Evolutionary conservation across 2,888 invertebrate genomes (phyloP), one percentile per base, ranked within the genome.

Genomic region (Adelognathus sp.): DNA sequence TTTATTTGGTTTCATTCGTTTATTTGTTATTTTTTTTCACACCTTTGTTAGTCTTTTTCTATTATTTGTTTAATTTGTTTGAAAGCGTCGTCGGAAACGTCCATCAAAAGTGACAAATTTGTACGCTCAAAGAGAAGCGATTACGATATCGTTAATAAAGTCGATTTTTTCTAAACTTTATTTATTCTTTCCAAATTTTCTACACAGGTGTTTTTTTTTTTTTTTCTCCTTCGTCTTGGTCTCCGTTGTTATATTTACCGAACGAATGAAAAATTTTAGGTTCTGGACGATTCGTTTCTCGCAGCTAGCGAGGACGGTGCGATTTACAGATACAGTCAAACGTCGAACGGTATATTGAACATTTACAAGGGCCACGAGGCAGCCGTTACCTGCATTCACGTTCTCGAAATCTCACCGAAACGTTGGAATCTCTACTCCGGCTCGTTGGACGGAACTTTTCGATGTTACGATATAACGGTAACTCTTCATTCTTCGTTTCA

Each of bases 281-380:
- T 93, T 79, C 91, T 94, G 80, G 93, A 93, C 50, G 92, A 93
- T 82, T 92, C 93, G 67, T 93, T 95, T 88, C 87, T 95, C 82
- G 94, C 94, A 0, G 95, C 94, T 0, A 94, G 94, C 72, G 93
- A 95, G 75, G 94, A 94, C 82, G 95, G 95, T 67, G 93, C 93
- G 81, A 92, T 95, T 56, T 94, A 94, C 87, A 93, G 94, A 87
- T 94, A 94, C 87, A 93, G 92, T 83, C 90, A 93, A 5, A 82
- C 86, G 3, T 93, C 93, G 16, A 94, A 94, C 2, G 92, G 92
- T 72, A 91, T 94, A 46, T 84, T 93, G 54, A 92, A 92, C 79
- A 93, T 93, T n/a, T 91, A 94, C 66, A 91, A 93, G 61, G 94
- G 94, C 3, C 94, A 94, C 50, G 92, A 93, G 77, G 90, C 93